Conservation (phyloP, 2,797 vertebrate genomes). For the Anas bahamensis region DNA sequence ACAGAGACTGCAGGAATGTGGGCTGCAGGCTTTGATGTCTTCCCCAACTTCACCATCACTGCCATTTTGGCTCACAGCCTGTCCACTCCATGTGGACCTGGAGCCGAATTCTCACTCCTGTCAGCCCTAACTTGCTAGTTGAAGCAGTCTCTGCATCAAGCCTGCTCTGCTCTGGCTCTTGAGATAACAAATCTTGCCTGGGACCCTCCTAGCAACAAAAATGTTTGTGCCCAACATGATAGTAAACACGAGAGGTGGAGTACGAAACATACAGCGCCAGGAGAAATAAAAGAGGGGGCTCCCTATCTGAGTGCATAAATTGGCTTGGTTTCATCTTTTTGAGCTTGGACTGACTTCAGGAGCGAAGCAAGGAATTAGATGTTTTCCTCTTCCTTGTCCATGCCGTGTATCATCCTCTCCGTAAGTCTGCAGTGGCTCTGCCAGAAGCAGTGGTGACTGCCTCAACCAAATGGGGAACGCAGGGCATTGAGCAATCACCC, state of each 20-base stretch:
- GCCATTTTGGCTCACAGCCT: not conserved
- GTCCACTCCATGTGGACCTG: not conserved
- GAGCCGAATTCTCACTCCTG: not conserved
- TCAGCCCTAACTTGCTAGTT: not conserved
- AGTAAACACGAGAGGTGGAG: slow-evolving; percentile 45
- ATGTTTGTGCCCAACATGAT: slow-evolving; percentile 47
- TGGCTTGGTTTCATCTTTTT: not conserved
- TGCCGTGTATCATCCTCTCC: not conserved
- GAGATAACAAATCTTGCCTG: not conserved
- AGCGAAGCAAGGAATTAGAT: not conserved
- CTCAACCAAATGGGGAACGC: not conserved
- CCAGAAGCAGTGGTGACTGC: not conserved
- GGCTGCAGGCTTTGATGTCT: not conserved
- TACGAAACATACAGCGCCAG: not conserved
- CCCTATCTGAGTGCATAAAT: not conserved
- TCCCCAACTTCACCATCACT: not conserved
- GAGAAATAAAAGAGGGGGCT: not conserved
- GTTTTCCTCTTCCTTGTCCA: not conserved
- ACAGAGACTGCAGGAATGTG: not conserved
- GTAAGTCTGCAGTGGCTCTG: not conserved
- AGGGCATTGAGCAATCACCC: not conserved
- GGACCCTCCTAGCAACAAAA: slow-evolving; percentile 58
- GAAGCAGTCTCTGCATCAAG: not conserved
- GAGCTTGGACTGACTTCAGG: not conserved
- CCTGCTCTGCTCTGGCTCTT: not conserved